Conservation (phyloP, 1,140 invertebrate genomes). For the Asbolus verrucosus region DNA sequence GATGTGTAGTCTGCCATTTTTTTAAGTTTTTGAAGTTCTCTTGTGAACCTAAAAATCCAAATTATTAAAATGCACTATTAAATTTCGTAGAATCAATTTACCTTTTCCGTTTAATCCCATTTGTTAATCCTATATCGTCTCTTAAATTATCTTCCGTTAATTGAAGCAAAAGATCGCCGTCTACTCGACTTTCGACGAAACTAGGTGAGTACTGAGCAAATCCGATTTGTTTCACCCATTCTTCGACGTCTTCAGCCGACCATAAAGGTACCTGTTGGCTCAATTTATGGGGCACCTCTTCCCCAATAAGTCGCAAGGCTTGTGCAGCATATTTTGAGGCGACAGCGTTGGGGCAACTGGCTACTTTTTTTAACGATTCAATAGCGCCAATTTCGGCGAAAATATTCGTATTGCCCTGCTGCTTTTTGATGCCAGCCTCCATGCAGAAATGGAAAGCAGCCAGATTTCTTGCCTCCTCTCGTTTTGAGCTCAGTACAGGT, state of each 20-base stretch:
- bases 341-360: conserved; percentile 97
- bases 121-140: conserved; percentile 92
- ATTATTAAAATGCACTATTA: conserved; percentile 15
- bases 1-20: conserved; percentile 98
- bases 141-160: conserved; percentile 92
- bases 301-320: conserved; percentile 94
- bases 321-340: conserved; percentile 98
- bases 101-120: conserved; percentile 93
- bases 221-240: conserved; percentile 99
- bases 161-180: conserved; percentile 96
- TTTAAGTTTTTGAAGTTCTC: conserved; percentile 95
- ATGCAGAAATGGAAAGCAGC: conserved; percentile 99
- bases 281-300: conserved; percentile 96
- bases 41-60: conserved; percentile 78
- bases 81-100: conserved; percentile 59
- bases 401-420: conserved; percentile 94
- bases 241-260: conserved; percentile 95
- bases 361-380: conserved; percentile 95
- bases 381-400: conserved; percentile 96
- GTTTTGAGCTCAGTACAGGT: conserved; percentile 94
- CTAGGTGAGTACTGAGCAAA: conserved; percentile 86
- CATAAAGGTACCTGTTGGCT: conserved; percentile 98
- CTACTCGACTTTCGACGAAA: conserved; percentile 93
- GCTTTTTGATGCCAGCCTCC: conserved; percentile 98
- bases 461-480: conserved; percentile 95